Evolutionary conservation across 2,797 vertebrate species (phyloP), one percentile per base, ranked within the genome.

Genomic region (Amazona finschi): DNA sequence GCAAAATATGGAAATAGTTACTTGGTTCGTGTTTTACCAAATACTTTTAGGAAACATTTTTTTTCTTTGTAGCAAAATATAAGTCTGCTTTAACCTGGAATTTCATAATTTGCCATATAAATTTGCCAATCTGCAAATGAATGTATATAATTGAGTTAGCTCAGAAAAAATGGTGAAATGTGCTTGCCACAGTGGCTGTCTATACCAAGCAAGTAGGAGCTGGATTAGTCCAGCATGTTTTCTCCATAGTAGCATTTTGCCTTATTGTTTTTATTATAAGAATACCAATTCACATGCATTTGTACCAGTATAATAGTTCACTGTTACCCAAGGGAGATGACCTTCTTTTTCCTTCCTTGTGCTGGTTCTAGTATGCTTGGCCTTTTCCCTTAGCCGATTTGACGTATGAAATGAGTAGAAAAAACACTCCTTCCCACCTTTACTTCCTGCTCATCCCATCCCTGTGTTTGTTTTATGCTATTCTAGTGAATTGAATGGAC

Each of bases 381-480:
- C 28, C 33, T 61, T 73, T 80, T 72, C 18, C 39, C 19, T 67
- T 30, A 22, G 16, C 39, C 84, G 28, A 67, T 64, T 72, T 58
- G 39, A 80, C 28, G 44, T 72, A 72, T 11, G 53, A 58, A 81
- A 84, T 30, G 8, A 71, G 16, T 15, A 64, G 18, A 28, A 74
- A 74, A 74, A 90, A 4, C 8, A 18, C 5, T 8, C 49, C 12
- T 20, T 11, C 21, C n/a, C 21, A 33, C n/a, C n/a, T 5, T 10
- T 1, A 4, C 4, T 11, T 28, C 14, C 9, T 0, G 6, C 2
- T 12, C 3, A 5, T 64, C 1, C 8, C 20, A 49, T 3, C 4
- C 1, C 1, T 3, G 4, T 57, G 7, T 18, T 64, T 83, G 2
- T 6, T 44, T 62, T 49, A 27, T 53, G 30, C 6, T 15, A 8